Conservation (phyloP, 92 coral and sea anemone species). For the Epizoanthus illoricatus region DNA sequence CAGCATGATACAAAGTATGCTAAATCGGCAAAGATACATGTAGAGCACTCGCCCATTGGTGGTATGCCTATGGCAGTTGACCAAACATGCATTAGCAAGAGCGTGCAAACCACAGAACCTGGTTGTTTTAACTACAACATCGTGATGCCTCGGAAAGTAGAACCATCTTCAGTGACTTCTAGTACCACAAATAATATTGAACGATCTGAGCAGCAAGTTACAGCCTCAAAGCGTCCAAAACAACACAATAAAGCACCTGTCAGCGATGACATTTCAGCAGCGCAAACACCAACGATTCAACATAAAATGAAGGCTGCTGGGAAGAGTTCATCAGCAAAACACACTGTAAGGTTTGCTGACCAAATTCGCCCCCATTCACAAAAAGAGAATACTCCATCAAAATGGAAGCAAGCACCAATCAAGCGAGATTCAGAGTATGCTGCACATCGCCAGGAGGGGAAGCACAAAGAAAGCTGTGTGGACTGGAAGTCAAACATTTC, state of each 20-base stretch:
- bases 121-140: no score
- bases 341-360: slow-evolving; percentile 22
- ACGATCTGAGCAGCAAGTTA: neutral
- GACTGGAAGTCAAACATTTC: neutral
- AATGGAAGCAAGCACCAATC: no score
- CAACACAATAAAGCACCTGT: neutral
- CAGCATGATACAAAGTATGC: neutral
- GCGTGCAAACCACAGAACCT: no score
- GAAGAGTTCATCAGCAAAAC: neutral
- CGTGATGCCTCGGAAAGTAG: neutral
- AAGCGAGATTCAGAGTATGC: no score
- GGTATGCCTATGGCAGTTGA: neutral
- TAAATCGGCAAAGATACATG: neutral
- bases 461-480: no score
- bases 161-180: neutral
- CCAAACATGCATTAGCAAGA: neutral
- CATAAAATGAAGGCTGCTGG: neutral
- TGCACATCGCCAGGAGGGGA: no score
- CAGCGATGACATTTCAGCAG: neutral
- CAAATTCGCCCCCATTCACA: neutral
- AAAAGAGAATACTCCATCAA: neutral
- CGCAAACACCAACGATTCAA: neutral
- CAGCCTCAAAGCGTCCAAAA: neutral
- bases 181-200: neutral
- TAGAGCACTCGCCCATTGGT: neutral